A percentile compares a stretch with the other conserved stretches of the same genome.
These are phyloP conservation scores for Cotesia vestalis DNA, from an alignment of 1,140 invertebrate genomes.

Conservation along the genomic window DNA sequence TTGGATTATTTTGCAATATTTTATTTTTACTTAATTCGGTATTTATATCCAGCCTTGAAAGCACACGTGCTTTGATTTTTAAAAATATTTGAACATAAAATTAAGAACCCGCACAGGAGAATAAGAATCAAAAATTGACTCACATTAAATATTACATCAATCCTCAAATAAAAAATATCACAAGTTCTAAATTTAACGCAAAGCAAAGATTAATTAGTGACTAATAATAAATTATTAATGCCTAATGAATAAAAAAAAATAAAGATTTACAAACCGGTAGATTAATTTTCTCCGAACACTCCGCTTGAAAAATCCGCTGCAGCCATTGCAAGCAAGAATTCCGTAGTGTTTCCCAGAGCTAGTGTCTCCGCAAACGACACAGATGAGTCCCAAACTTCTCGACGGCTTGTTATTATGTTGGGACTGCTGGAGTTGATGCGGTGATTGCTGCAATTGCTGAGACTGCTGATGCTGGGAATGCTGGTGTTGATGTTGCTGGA, in stretches of 20 bases:
- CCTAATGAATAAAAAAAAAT: not conserved
- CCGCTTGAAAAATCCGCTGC: slow-evolving; percentile 98
- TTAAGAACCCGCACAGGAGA: too few species aligned
- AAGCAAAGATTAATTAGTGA: not conserved
- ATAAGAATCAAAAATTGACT: too few species aligned
- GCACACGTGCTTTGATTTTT: too few species aligned
- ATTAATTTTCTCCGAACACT: slow-evolving; percentile 96
- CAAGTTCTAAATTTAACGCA: too few species aligned
- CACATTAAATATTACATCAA: too few species aligned
- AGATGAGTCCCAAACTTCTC: slow-evolving; percentile 76
- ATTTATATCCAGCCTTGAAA: too few species aligned
- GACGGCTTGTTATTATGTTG: slow-evolving; percentile 58
- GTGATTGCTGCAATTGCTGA: slow-evolving; percentile 48
- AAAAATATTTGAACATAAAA: too few species aligned
- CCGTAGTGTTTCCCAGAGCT: slow-evolving; percentile 98
- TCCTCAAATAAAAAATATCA: too few species aligned
- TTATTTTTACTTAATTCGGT: too few species aligned
- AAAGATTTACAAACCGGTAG: slow-evolving; percentile 79
- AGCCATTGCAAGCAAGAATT: slow-evolving; percentile 98
- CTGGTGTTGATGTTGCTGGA: slow-evolving; percentile 55
- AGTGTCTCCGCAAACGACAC: slow-evolving; percentile 96
- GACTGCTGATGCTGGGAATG: slow-evolving; percentile 35
- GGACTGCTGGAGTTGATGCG: slow-evolving; percentile 48
- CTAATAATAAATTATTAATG: not conserved
- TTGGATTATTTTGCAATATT: too few species aligned